Percentiles rank a stretch among this genome's conserved stretches.
Conservation (phyloP, 2,113 vertebrate genomes). For the Oncorhynchus keta region DNA sequence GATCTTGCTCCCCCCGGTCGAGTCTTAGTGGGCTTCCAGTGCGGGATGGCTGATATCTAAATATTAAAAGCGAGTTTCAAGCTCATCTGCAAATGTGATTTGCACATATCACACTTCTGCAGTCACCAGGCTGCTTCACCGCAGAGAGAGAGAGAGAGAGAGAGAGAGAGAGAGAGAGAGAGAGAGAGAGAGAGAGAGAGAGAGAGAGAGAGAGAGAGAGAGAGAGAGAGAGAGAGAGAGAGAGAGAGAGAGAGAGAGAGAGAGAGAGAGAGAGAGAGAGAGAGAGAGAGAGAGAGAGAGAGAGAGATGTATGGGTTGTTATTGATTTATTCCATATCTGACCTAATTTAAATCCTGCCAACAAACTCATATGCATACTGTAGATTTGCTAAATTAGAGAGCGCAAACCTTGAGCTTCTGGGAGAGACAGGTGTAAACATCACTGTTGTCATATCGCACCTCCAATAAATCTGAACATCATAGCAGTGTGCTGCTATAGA, state of each 20-base stretch:
- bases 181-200: no score
- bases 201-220: neutral
- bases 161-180: no score
- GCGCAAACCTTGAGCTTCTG: constrained; percentile 67
- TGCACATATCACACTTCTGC: constrained; percentile 80
- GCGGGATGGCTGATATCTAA: constrained; percentile 78
- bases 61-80: constrained; percentile 83
- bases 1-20: constrained; percentile 67
- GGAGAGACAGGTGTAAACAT: constrained; percentile 79
- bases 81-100: constrained; percentile 85
- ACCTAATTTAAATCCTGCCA: constrained; percentile 83
- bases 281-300: no score
- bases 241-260: no score
- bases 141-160: constrained; percentile 40
- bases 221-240: constrained; percentile 21
- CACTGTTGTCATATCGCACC: constrained; percentile 73
- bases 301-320: constrained; percentile 65
- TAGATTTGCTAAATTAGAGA: constrained; percentile 79
- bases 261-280: no score
- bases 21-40: constrained; percentile 75
- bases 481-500: constrained; percentile 54
- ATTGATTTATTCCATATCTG: constrained; percentile 82
- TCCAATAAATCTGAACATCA: constrained; percentile 75
- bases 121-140: constrained; percentile 76
- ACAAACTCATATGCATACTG: constrained; percentile 79